Evolutionary conservation across 2,888 invertebrate species (phyloP).

Genomic region (Psylliodes chrysocephalus): DNA sequence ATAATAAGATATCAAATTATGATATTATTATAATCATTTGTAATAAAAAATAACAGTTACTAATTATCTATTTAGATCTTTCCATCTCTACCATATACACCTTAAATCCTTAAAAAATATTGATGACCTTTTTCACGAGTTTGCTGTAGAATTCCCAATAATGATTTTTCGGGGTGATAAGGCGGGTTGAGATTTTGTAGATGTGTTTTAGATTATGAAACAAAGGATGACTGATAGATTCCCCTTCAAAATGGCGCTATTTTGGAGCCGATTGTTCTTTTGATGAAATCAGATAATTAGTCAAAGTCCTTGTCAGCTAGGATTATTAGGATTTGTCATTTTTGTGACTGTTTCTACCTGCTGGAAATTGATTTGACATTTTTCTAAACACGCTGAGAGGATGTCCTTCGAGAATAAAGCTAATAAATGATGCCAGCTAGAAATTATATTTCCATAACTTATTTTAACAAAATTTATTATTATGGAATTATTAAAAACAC

Average conservation of each 20-base stretch:
- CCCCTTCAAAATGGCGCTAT: not conserved
- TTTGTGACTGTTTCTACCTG: not conserved
- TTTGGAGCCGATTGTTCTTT: not conserved
- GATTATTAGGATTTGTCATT: too few species aligned
- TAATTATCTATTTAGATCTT: too few species aligned
- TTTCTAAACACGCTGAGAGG: too few species aligned
- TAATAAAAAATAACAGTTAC: too few species aligned
- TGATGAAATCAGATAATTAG: conserved; percentile 2
- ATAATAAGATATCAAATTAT: too few species aligned
- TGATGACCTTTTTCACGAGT: conserved; percentile 42
- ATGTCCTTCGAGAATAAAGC: too few species aligned
- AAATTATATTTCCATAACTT: too few species aligned
- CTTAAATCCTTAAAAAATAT: conserved; percentile 26
- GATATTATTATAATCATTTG: too few species aligned
- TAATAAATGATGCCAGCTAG: too few species aligned
- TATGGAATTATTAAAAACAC: too few species aligned
- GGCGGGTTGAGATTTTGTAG: conserved; percentile 23
- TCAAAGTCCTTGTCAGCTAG: not conserved
- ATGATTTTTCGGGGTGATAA: conserved; percentile 26
- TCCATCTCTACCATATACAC: not conserved
- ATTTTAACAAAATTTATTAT: too few species aligned
- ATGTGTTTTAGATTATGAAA: conserved; percentile 10
- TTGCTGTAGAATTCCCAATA: conserved; percentile 35
- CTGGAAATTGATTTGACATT: not conserved
- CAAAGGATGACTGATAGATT: conserved; percentile 10